Conservation (phyloP, 2,797 vertebrate genomes). For the Cyprinella venusta region DNA sequence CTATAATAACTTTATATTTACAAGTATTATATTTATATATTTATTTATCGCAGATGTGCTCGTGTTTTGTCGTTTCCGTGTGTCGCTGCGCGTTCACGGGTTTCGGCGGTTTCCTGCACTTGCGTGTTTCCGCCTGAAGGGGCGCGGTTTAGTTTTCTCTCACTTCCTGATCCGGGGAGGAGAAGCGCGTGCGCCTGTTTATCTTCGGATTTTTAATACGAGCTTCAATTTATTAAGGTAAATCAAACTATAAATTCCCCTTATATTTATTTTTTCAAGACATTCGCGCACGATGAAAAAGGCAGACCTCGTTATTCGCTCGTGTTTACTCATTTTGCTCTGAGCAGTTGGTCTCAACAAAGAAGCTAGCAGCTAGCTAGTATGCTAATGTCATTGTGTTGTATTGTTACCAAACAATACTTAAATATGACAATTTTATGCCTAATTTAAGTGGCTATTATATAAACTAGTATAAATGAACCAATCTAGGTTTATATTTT, state of each 20-base stretch:
- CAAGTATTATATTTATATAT: not conserved
- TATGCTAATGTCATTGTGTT: conserved; percentile 19
- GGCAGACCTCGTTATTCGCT: not conserved
- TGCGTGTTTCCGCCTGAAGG: not conserved
- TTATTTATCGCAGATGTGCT: not conserved
- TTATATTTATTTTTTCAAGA: not conserved
- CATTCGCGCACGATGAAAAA: not conserved
- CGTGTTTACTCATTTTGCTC: not conserved
- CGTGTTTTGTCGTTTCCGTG: not conserved
- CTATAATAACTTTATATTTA: too few relatives aligned
- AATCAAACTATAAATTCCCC: not conserved
- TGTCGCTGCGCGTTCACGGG: not conserved
- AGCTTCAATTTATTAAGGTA: conserved; percentile 31
- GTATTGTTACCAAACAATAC: not conserved
- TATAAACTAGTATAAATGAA: not conserved
- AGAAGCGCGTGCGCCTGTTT: conserved; percentile 19
- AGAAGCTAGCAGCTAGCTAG: conserved; percentile 39
- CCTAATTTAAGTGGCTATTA: not conserved
- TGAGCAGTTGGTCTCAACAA: conserved; percentile 29
- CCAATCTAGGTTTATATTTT: too few relatives aligned
- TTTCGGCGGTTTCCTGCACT: not conserved
- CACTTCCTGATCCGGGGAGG: conserved; percentile 42
- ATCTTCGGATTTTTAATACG: not conserved
- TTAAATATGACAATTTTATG: not conserved
- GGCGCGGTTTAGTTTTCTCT: not conserved